These are phyloP conservation scores for Linepithema humile DNA, from an alignment of 1,140 invertebrate genomes.

Conservation along the genomic window DNA sequence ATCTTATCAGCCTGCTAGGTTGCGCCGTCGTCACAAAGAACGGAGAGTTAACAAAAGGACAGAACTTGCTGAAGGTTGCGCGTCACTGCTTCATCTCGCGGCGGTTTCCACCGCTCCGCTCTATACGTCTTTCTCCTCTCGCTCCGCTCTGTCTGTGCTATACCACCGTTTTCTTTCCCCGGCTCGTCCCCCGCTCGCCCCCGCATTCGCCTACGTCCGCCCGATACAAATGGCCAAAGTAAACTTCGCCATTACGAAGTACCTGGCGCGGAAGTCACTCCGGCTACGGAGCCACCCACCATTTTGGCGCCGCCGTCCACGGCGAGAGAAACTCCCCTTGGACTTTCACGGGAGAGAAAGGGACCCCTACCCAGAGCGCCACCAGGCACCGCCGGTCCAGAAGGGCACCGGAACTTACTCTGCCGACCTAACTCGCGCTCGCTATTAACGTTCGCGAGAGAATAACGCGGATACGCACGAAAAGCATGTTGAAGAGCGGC, in stretches of 20 bases:
- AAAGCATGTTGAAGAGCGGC: background rate
- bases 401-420: conserved; percentile 68
- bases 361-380: conserved; percentile 19
- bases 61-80: conserved; percentile 11
- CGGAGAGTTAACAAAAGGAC: background rate
- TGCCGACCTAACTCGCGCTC: conserved; percentile 65
- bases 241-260: conserved; percentile 83
- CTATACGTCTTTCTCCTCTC: conserved; percentile 38
- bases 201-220: conserved; percentile 44
- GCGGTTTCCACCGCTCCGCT: background rate
- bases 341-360: conserved; percentile 57
- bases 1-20: background rate
- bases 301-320: conserved; percentile 69
- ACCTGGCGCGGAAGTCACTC: conserved; percentile 70
- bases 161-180: conserved; percentile 54
- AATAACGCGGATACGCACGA: conserved; percentile 15
- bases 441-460: conserved; percentile 60
- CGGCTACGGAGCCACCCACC: conserved; percentile 69
- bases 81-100: conserved; percentile 47
- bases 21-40: background rate
- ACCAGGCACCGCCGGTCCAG: conserved; percentile 55
- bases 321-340: conserved; percentile 64
- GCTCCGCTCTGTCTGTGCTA: conserved; percentile 31
- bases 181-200: background rate
- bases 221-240: conserved; percentile 82